Conservation (phyloP, 2,797 vertebrate genomes). For the Corythornis leucogaster region DNA sequence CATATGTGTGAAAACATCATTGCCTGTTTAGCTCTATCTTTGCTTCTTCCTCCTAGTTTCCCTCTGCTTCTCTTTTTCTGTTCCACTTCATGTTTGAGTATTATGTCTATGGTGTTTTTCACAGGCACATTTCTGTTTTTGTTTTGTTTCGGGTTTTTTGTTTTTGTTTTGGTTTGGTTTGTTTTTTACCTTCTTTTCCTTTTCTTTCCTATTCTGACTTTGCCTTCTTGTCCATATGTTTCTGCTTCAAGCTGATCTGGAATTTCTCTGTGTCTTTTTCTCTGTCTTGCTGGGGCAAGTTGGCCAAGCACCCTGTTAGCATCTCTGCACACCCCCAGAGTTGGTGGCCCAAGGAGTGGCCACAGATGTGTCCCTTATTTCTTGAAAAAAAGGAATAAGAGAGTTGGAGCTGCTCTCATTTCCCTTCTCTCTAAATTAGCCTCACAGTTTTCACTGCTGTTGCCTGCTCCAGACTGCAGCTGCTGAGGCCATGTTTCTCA, state of each 20-base stretch:
- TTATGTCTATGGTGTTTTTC: neutral
- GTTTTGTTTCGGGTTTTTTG: neutral
- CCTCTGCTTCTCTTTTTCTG: neutral
- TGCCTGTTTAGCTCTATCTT: neutral
- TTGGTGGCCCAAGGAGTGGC: neutral
- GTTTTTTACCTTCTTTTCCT: neutral
- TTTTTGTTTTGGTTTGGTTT: neutral
- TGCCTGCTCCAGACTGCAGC: neutral
- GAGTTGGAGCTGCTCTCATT: neutral
- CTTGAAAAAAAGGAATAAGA: neutral
- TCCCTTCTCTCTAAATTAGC: neutral
- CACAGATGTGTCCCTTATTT: neutral
- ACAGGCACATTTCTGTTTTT: neutral
- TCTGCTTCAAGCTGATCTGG: neutral
- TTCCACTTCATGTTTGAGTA: constrained; percentile 27
- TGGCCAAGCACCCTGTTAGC: neutral
- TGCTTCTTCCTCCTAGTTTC: neutral
- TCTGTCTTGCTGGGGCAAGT: neutral
- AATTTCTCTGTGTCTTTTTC: neutral
- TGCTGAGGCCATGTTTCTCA: neutral
- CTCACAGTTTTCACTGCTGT: neutral
- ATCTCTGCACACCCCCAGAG: rapidly evolving
- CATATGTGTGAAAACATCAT: neutral
- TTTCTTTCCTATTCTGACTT: neutral
- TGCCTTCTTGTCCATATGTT: neutral